phyloP scores from a whole-genome alignment of 2,113 vertebrate species.

The Prietella phreatophila region DNA sequence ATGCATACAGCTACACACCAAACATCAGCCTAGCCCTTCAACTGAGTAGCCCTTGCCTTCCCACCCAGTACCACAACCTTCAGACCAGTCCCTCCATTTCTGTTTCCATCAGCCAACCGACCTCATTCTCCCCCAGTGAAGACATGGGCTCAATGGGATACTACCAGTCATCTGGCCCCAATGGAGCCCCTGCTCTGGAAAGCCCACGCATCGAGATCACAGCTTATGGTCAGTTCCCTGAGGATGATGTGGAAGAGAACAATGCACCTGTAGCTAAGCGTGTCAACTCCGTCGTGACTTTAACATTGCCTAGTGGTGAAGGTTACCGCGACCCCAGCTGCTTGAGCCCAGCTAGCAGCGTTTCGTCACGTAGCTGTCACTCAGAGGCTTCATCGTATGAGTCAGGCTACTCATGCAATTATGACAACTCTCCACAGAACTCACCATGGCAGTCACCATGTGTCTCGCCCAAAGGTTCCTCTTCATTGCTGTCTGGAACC shows the following conservation, averaged over 20 bases:
- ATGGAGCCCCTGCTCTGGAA: slow-evolving; percentile 85
- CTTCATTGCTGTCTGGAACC: slow-evolving; percentile 72
- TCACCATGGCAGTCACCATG: slow-evolving; percentile 96
- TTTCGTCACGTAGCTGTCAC: slow-evolving; percentile 95
- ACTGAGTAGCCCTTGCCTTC: slow-evolving; percentile 79
- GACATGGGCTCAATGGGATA: slow-evolving; percentile 76
- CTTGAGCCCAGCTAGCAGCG: slow-evolving; percentile 93
- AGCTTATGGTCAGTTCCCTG: slow-evolving; percentile 86
- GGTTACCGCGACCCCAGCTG: slow-evolving; percentile 91
- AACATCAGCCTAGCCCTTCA: slow-evolving; percentile 80
- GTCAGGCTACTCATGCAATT: slow-evolving; percentile 89
- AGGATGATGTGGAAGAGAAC: slow-evolving; percentile 80
- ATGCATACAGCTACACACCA: slow-evolving; percentile 85
- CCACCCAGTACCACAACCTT: slow-evolving; percentile 84
- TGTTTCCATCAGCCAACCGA: slow-evolving; percentile 76
- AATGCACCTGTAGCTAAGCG: slow-evolving; percentile 74
- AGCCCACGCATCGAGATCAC: slow-evolving; percentile 98
- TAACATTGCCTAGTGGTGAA: slow-evolving; percentile 85
- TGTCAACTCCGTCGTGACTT: slow-evolving; percentile 83
- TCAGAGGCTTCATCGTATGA: slow-evolving; percentile 95
- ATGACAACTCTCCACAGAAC: slow-evolving; percentile 88
- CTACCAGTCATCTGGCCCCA: slow-evolving; percentile 78
- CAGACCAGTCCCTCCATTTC: slow-evolving; percentile 82
- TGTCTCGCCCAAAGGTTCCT: slow-evolving; percentile 86
- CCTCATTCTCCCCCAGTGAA: slow-evolving; percentile 74